Conservation (phyloP, 2,113 vertebrate species). For the Amphiprion percula region DNA sequence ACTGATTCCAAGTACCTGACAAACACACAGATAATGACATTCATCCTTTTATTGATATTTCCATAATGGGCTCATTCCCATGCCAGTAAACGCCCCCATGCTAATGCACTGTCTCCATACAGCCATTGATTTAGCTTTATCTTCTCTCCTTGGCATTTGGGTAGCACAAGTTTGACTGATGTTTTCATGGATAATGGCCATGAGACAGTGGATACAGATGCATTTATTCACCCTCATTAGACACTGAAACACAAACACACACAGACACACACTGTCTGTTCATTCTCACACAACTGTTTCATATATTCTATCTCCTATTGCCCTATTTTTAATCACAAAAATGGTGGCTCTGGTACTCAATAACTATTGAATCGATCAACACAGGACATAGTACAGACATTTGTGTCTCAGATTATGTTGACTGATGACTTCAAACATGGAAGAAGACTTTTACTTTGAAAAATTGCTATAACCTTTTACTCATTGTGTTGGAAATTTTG, state of each 20-base stretch:
- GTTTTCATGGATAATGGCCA: conserved; percentile 20
- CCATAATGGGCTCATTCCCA: conserved; percentile 51
- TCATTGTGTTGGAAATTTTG: too few relatives aligned
- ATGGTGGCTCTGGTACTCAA: too few relatives aligned
- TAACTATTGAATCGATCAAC: too few relatives aligned
- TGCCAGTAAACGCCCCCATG: conserved; percentile 30
- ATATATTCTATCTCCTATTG: too few relatives aligned
- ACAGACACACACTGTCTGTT: too few relatives aligned
- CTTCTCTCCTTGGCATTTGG: conserved; percentile 36
- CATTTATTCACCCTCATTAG: conserved; percentile 28
- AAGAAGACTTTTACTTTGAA: too few relatives aligned
- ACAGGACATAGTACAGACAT: too few relatives aligned
- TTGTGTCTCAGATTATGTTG: too few relatives aligned
- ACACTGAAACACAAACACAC: neutral
- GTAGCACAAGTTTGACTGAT: conserved; percentile 41
- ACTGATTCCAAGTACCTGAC: conserved; percentile 26
- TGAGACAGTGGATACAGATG: neutral
- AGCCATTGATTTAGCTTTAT: conserved; percentile 48
- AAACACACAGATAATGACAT: conserved; percentile 40
- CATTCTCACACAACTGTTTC: too few relatives aligned
- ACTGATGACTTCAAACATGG: too few relatives aligned
- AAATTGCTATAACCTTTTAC: too few relatives aligned
- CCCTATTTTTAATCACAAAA: too few relatives aligned
- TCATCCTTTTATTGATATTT: conserved; percentile 50
- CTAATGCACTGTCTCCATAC: conserved; percentile 23